Percentiles rank a stretch among this genome's conserved stretches.
These are phyloP conservation scores for Mythimna ferrago DNA, from an alignment of 2,888 invertebrate genomes.

Conservation along the genomic window DNA sequence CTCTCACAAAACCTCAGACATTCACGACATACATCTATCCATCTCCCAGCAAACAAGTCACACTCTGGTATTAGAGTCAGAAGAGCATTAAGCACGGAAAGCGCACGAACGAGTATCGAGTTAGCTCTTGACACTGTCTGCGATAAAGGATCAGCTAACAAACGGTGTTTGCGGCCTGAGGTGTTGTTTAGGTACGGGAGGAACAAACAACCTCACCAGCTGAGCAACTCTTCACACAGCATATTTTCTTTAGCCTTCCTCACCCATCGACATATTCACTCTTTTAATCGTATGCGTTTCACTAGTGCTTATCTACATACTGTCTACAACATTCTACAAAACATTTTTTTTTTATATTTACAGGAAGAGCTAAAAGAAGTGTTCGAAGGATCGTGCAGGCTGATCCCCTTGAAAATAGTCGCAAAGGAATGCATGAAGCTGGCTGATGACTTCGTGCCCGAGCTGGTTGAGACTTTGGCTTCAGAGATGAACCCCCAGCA, in stretches of 20 bases:
- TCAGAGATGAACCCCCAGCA: slow-evolving; percentile 98
- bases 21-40: too few species aligned
- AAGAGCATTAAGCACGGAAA: too few species aligned
- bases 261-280: neutral
- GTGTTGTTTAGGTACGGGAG: too few species aligned
- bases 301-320: neutral
- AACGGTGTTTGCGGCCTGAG: too few species aligned
- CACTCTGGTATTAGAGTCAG: too few species aligned
- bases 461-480: slow-evolving; percentile 96
- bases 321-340: neutral
- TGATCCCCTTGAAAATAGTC: slow-evolving; percentile 94
- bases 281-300: too few species aligned
- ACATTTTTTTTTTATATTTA: slow-evolving; percentile 35
- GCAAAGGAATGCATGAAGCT: slow-evolving; percentile 94
- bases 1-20: too few species aligned
- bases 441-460: slow-evolving; percentile 96
- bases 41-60: too few species aligned
- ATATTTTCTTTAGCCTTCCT: neutral
- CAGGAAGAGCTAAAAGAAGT: slow-evolving; percentile 96
- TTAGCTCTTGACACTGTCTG: too few species aligned
- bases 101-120: too few species aligned
- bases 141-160: too few species aligned
- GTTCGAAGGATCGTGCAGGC: slow-evolving; percentile 96
- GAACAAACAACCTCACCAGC: too few species aligned
- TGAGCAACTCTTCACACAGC: neutral